Percentiles rank a stretch among this genome's conserved stretches.
Evolutionary conservation across 2,797 vertebrate genomes (phyloP).

Genomic region (Alca torda): DNA sequence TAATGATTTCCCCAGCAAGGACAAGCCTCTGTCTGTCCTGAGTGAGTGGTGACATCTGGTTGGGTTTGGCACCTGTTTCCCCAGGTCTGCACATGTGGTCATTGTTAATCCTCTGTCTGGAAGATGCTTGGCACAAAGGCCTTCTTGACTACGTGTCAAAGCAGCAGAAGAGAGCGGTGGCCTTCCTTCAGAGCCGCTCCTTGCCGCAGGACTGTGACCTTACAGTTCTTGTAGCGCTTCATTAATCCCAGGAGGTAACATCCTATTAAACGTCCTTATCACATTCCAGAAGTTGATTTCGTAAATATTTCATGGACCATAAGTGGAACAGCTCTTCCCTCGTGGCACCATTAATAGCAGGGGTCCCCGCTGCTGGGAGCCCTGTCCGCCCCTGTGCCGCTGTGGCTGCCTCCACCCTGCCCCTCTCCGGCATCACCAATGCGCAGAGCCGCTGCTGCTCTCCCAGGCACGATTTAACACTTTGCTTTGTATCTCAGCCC

Average conservation of each 20-base stretch:
- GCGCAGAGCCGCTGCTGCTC: not conserved
- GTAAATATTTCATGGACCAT: not conserved
- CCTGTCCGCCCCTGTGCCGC: rapidly evolving
- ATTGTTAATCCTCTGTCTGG: not conserved
- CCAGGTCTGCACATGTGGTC: not conserved
- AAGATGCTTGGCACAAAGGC: not conserved
- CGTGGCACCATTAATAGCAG: not conserved
- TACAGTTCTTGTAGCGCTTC: not conserved
- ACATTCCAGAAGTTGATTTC: slow-evolving; percentile 18
- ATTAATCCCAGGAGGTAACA: not conserved
- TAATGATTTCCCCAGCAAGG: not conserved
- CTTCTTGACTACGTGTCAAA: rapidly evolving
- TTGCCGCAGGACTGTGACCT: not conserved
- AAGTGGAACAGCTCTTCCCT: slow-evolving; percentile 32
- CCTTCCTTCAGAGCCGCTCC: not conserved
- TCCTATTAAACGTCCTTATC: slow-evolving; percentile 12
- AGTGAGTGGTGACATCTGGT: not conserved
- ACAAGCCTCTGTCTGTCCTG: not conserved
- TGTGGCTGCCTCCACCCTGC: not conserved
- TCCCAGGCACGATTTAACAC: not conserved
- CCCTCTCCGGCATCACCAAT: not conserved
- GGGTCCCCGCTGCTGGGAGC: not conserved
- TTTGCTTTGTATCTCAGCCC: not conserved
- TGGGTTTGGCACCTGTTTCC: not conserved
- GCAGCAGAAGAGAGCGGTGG: rapidly evolving